Conservation (phyloP, 2,113 vertebrate species). For the Condylura cristata region DNA sequence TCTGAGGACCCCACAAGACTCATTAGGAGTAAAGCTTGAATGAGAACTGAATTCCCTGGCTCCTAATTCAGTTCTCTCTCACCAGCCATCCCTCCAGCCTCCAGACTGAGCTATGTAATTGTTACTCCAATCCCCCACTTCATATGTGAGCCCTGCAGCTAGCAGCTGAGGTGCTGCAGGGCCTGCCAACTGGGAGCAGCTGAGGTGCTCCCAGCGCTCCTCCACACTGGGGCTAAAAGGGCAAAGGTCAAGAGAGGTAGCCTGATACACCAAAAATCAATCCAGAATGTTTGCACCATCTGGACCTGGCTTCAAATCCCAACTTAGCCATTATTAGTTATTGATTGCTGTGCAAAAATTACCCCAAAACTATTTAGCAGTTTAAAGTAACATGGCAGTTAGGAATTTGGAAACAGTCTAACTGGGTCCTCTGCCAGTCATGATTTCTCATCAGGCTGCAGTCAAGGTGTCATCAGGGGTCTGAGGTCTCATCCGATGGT, state of each 20-base stretch:
- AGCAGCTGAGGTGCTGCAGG: neutral
- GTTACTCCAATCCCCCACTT: neutral
- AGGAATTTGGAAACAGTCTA: neutral
- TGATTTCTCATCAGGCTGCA: neutral
- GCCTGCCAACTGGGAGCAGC: neutral
- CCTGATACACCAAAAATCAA: neutral
- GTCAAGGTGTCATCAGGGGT: neutral
- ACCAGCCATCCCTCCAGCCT: neutral
- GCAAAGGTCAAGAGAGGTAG: neutral
- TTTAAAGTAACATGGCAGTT: neutral
- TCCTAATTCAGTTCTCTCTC: neutral
- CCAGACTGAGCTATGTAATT: neutral
- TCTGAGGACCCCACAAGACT: neutral
- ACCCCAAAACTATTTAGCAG: neutral
- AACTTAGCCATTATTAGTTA: neutral
- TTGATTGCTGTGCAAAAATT: neutral
- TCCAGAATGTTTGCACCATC: neutral
- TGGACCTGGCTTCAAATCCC: neutral
- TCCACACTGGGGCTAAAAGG: neutral
- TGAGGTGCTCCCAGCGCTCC: neutral
- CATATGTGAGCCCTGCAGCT: neutral
- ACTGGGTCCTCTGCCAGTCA: neutral
- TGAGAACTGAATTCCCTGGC: neutral
- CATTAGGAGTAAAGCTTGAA: neutral
- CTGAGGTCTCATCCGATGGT: neutral